A percentile compares a stretch with the other conserved stretches of the same genome.
Conservation (phyloP, 2,113 vertebrate genomes). For the Syrrhaptes paradoxus region DNA sequence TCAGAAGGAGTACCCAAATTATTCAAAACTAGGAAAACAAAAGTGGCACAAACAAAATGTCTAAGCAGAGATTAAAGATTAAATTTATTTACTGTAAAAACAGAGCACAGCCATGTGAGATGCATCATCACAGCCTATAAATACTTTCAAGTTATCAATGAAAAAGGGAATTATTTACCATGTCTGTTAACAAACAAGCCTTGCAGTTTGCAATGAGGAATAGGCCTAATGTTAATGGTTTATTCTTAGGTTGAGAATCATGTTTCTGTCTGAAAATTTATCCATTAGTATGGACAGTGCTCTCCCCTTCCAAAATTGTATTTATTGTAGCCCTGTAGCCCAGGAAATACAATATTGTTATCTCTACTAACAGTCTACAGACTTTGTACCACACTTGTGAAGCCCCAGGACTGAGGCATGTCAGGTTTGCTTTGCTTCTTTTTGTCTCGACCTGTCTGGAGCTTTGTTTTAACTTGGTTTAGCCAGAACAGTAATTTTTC, state of each 20-base stretch:
- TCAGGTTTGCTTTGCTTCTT: not conserved
- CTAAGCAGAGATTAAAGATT: not conserved
- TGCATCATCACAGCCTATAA: not conserved
- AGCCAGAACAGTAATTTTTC: not conserved
- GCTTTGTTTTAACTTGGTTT: not conserved
- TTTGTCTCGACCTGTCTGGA: not conserved
- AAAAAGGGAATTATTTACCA: conserved; percentile 6
- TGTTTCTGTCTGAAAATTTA: not conserved
- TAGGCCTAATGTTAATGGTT: not conserved
- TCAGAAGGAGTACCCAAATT: not conserved
- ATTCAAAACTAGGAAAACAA: not conserved
- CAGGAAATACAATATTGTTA: not conserved
- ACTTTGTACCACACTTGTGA: not conserved
- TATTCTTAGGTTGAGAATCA: not conserved
- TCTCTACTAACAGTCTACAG: not conserved
- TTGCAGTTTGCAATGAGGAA: not conserved
- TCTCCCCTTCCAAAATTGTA: not conserved
- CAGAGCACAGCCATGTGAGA: not conserved
- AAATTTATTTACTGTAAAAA: not conserved
- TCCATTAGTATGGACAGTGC: not conserved
- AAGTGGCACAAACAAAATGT: not conserved
- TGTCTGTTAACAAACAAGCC: not conserved
- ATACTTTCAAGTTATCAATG: not conserved
- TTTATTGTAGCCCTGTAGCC: not conserved
- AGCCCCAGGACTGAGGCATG: accelerated